Percentiles rank a stretch among this genome's conserved stretches.
Conservation (phyloP, 2,113 vertebrate species). For the Synodontis membranacea region DNA sequence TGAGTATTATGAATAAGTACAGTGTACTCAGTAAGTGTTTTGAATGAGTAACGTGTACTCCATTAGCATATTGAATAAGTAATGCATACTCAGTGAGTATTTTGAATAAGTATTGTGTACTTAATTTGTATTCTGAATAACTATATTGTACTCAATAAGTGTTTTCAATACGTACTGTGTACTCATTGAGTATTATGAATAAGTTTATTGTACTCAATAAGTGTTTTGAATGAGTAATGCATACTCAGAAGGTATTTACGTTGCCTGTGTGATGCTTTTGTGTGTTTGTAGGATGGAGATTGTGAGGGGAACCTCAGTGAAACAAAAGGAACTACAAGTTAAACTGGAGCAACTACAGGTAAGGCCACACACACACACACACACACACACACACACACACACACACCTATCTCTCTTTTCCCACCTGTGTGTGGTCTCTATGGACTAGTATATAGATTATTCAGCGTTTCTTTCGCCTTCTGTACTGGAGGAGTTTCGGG, state of each 20-base stretch:
- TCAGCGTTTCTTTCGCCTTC: background rate
- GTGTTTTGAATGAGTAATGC: background rate
- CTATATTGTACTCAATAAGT: too few species aligned
- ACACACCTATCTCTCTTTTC: background rate
- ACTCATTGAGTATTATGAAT: background rate
- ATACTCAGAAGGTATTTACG: background rate
- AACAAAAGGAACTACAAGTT: slow-evolving; percentile 49
- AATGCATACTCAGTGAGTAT: background rate
- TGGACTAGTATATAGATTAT: background rate
- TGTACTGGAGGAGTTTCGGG: background rate
- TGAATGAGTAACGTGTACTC: too few species aligned
- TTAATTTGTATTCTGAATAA: background rate
- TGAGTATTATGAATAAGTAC: too few species aligned
- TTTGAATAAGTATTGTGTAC: background rate
- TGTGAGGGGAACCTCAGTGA: slow-evolving; percentile 41
- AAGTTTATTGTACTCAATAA: background rate
- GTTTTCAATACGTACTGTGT: background rate
- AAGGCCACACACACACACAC: background rate
- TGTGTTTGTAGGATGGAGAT: slow-evolving; percentile 49
- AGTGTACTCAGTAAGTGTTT: too few species aligned
- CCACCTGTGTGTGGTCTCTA: background rate
- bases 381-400: background rate
- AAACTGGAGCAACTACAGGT: slow-evolving; percentile 53
- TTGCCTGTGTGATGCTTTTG: background rate
- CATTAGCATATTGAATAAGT: background rate